Conservation (phyloP, 2,888 invertebrate genomes). For the Archaeoteleia sp. region DNA sequence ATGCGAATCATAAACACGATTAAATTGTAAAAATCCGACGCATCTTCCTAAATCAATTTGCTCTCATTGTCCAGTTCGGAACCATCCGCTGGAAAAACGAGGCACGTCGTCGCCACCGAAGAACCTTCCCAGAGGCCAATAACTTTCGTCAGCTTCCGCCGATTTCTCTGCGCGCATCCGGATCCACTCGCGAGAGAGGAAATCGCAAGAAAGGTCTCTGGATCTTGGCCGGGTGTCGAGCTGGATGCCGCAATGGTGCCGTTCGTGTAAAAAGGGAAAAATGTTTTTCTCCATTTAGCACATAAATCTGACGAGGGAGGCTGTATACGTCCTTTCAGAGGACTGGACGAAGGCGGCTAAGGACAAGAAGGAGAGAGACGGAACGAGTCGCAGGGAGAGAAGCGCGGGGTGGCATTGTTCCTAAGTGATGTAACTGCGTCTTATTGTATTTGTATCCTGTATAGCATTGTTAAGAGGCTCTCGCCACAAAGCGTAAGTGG, state of each 20-base stretch:
- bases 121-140: conserved; percentile 25
- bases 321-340: conserved; percentile 23
- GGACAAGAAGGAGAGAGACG: conserved; percentile 7
- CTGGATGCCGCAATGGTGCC: conserved; percentile 49
- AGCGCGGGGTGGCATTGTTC: conserved; percentile 70
- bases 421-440: conserved; percentile 76
- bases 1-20: too few species aligned
- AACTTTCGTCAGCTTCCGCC: conserved; percentile 45
- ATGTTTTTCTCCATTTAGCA: conserved; percentile 74
- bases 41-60: too few species aligned
- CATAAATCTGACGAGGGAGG: conserved; percentile 69
- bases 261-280: conserved; percentile 58
- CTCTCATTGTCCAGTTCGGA: neutral
- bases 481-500: conserved; percentile 75
- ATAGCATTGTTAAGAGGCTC: conserved; percentile 74
- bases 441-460: conserved; percentile 76
- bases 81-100: conserved; percentile 9
- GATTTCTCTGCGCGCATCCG: conserved; percentile 17
- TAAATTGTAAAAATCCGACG: too few species aligned
- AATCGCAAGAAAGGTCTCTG: conserved; percentile 52
- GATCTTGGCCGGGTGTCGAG: conserved; percentile 48
- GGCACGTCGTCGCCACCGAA: neutral
- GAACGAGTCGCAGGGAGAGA: conserved; percentile 48
- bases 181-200: conserved; percentile 49
- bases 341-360: conserved; percentile 8